Conservation (phyloP, 1,140 invertebrate genomes). For the Samia ricini region DNA sequence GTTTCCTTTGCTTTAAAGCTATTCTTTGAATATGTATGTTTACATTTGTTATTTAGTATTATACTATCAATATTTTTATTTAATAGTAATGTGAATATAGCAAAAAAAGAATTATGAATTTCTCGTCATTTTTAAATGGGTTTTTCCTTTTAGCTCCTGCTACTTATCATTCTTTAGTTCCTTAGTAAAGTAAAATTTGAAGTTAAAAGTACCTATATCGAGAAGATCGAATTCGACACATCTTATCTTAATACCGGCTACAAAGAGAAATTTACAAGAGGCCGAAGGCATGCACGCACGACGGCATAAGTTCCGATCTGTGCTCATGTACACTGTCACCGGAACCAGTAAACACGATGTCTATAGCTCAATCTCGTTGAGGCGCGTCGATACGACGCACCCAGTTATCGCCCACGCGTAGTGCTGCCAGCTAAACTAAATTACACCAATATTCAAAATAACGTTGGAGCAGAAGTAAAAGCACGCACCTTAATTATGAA, state of each 20-base stretch:
- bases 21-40: too few species aligned
- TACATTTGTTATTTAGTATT: too few species aligned
- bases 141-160: background rate
- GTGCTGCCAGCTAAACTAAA: background rate
- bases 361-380: background rate
- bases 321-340: constrained; percentile 3
- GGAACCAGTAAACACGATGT: constrained; percentile 5
- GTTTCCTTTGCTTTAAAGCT: background rate
- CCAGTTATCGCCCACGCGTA: background rate
- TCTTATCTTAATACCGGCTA: constrained; percentile 5
- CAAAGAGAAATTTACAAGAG: constrained; percentile 1
- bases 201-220: background rate
- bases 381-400: background rate
- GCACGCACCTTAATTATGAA: too few species aligned
- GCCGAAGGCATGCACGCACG: background rate
- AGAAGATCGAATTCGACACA: background rate
- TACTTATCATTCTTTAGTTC: background rate
- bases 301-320: constrained; percentile 6
- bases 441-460: background rate
- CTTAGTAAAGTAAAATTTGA: background rate
- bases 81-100: too few species aligned
- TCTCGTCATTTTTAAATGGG: too few species aligned
- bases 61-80: too few species aligned
- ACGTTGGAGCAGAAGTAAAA: background rate
- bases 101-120: too few species aligned